A percentile compares a stretch with the other conserved stretches of the same genome.
Evolutionary conservation across 2,888 invertebrate species (phyloP).

Genomic region (Atrina japonica): DNA sequence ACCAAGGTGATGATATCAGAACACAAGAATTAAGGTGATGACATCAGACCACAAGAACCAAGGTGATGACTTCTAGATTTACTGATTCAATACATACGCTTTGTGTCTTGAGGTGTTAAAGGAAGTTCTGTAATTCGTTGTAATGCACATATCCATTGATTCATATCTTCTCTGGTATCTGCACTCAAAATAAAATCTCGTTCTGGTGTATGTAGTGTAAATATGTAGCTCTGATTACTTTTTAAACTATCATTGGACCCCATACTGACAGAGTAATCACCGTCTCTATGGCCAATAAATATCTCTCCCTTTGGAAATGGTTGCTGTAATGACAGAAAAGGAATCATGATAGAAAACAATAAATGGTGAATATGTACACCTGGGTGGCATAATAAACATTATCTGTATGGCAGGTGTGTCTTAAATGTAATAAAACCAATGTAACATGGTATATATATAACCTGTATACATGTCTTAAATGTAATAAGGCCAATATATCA

Average conservation of each 20-base stretch:
- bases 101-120: slow-evolving; percentile 88
- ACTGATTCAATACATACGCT: slow-evolving; percentile 57
- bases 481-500: too few relatives aligned
- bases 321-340: slow-evolving; percentile 82
- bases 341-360: background rate
- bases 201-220: slow-evolving; percentile 91
- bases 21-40: too few relatives aligned
- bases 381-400: too few relatives aligned
- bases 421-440: too few relatives aligned
- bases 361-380: background rate
- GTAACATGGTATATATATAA: too few relatives aligned
- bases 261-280: slow-evolving; percentile 88
- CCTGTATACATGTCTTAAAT: too few relatives aligned
- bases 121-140: slow-evolving; percentile 88
- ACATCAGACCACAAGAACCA: too few relatives aligned
- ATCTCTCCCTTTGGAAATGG: slow-evolving; percentile 95
- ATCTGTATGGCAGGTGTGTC: too few relatives aligned
- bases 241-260: slow-evolving; percentile 85
- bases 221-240: slow-evolving; percentile 90
- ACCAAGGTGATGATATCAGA: too few relatives aligned
- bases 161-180: slow-evolving; percentile 88
- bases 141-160: slow-evolving; percentile 90
- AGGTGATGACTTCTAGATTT: too few relatives aligned
- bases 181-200: slow-evolving; percentile 91
- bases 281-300: slow-evolving; percentile 89